Evolutionary conservation across 2,888 invertebrate genomes (phyloP).

Genomic region (Laothoe populi): DNA sequence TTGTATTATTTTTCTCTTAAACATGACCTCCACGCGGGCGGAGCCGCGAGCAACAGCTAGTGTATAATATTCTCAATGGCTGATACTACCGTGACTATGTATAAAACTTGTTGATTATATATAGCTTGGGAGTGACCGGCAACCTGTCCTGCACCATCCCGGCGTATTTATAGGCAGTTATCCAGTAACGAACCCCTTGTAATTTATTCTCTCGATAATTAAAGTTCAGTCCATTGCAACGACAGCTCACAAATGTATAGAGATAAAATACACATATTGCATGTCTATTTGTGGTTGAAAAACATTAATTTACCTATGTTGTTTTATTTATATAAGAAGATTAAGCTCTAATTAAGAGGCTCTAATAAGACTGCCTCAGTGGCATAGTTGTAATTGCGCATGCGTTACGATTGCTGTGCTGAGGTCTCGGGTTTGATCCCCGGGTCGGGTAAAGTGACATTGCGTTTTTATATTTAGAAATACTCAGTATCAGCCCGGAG

Average conservation of each 20-base stretch:
- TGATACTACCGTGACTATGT: not conserved
- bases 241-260: constrained; percentile 11
- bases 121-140: constrained; percentile 30
- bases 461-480: too few relatives aligned
- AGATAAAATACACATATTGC: constrained; percentile 1
- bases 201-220: constrained; percentile 3
- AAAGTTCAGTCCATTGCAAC: constrained; percentile 1
- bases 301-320: not conserved
- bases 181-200: constrained; percentile 10
- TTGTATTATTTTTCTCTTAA: too few relatives aligned
- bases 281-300: not conserved
- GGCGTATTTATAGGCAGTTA: constrained; percentile 33
- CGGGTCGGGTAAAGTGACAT: too few relatives aligned
- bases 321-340: not conserved
- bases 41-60: too few relatives aligned
- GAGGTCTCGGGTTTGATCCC: too few relatives aligned
- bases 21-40: too few relatives aligned
- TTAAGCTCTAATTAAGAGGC: too few relatives aligned
- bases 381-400: too few relatives aligned
- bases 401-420: too few relatives aligned
- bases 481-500: too few relatives aligned
- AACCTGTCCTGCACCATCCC: constrained; percentile 39
- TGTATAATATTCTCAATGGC: not conserved
- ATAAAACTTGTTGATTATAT: constrained; percentile 22
- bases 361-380: too few relatives aligned